Percentiles rank a stretch among this genome's conserved stretches.
phyloP scores from a whole-genome alignment of 2,888 invertebrate species.

The Gymnocheta viridis region DNA sequence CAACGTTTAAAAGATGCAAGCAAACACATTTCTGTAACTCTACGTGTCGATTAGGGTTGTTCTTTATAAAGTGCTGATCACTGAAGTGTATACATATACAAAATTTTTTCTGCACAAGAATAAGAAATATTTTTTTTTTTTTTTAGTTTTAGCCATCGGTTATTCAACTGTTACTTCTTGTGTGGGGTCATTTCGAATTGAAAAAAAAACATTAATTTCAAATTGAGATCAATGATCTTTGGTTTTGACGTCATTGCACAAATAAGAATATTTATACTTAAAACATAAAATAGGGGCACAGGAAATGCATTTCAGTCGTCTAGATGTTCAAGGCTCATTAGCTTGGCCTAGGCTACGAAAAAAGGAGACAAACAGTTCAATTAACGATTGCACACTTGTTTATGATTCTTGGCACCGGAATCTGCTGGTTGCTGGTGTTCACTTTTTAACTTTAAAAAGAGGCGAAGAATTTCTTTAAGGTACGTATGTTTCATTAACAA shows the following conservation, averaged over 20 bases:
- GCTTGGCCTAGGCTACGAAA: too few species aligned
- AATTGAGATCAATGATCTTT: constrained; percentile 73
- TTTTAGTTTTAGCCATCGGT: constrained; percentile 69
- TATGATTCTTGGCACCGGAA: too few species aligned
- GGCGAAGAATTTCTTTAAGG: too few species aligned
- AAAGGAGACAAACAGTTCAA: too few species aligned
- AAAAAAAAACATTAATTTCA: not conserved
- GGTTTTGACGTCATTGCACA: constrained; percentile 74
- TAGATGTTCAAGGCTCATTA: too few species aligned
- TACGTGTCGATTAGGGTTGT: constrained; percentile 66
- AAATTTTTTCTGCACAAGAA: constrained; percentile 49
- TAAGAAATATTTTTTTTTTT: constrained; percentile 68
- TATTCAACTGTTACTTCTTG: constrained; percentile 73
- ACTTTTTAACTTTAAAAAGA: too few species aligned
- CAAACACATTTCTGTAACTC: constrained; percentile 76
- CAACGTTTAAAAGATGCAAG: constrained; percentile 73
- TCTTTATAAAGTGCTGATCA: constrained; percentile 63
- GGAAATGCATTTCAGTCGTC: too few species aligned
- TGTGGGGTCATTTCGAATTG: constrained; percentile 22
- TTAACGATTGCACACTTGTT: too few species aligned
- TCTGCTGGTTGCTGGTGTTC: too few species aligned
- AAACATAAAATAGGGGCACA: too few species aligned
- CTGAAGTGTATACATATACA: constrained; percentile 70
- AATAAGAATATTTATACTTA: too few species aligned
- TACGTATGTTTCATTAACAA: too few species aligned